Percentiles rank a stretch among this genome's conserved stretches.
Evolutionary conservation across 1,140 invertebrate genomes (phyloP).

Genomic region (Drosophila pectinifera): DNA sequence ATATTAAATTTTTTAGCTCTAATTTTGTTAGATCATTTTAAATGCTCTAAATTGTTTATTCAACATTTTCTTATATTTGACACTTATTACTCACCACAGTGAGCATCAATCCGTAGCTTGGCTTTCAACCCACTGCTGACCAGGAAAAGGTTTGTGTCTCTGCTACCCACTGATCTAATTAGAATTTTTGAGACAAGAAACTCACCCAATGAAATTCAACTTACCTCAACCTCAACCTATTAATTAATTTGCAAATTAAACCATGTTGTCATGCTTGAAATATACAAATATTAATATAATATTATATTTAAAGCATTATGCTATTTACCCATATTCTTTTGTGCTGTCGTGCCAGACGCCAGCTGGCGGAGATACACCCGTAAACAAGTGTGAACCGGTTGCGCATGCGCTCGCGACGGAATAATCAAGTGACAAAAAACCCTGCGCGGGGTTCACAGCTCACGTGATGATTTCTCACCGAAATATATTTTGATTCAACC

Average conservation of each 20-base stretch:
- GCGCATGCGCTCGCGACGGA: constrained; percentile 39
- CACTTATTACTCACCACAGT: neutral
- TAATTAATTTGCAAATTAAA: neutral
- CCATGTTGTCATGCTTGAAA: neutral
- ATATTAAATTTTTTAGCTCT: no score
- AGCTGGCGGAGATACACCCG: constrained; percentile 1
- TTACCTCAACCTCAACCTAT: constrained; percentile 1
- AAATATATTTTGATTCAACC: constrained; percentile 12
- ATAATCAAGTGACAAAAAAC: constrained; percentile 29
- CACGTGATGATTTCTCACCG: constrained; percentile 36
- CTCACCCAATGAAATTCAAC: neutral
- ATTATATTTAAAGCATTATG: constrained; percentile 14
- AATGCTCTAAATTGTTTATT: no score
- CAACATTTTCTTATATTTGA: no score
- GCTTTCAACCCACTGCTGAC: neutral
- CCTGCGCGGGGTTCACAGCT: constrained; percentile 14
- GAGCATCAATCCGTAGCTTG: neutral
- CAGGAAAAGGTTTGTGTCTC: neutral
- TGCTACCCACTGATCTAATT: constrained; percentile 17
- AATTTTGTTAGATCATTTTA: no score
- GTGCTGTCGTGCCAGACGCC: constrained; percentile 21
- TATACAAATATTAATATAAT: constrained; percentile 1
- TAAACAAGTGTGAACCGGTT: constrained; percentile 51
- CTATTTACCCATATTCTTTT: constrained; percentile 17
- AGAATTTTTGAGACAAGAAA: neutral